Evolutionary conservation across 2,113 vertebrate species (phyloP).

Genomic region (Danionella cerebrum): DNA sequence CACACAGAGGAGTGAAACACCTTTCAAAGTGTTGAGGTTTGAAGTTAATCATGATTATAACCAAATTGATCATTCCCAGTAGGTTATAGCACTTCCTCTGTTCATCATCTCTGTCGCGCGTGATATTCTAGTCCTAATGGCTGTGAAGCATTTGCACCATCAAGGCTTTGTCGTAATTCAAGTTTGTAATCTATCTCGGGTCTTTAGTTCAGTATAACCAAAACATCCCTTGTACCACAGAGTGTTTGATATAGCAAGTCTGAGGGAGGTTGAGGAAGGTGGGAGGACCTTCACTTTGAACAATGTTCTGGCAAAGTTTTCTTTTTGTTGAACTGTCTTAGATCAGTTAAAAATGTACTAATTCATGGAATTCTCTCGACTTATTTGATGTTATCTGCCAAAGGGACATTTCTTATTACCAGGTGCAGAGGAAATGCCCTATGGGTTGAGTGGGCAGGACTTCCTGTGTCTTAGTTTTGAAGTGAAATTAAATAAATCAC

Average conservation of each 20-base stretch:
- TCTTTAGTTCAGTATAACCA: neutral
- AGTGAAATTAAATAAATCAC: conserved; percentile 23
- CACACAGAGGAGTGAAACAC: neutral
- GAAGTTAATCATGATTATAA: conserved; percentile 31
- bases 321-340: neutral
- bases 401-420: conserved; percentile 24
- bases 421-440: conserved; percentile 33
- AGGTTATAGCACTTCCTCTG: conserved; percentile 53
- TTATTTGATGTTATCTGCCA: conserved; percentile 20
- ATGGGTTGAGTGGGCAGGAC: conserved; percentile 29
- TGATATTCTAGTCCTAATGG: neutral
- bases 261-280: neutral
- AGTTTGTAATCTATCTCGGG: neutral
- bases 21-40: neutral
- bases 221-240: neutral
- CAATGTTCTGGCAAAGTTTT: neutral
- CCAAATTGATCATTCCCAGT: conserved; percentile 49
- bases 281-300: neutral
- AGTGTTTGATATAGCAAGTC: neutral
- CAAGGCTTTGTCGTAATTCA: neutral
- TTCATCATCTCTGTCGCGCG: neutral
- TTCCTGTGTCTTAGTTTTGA: conserved; percentile 19
- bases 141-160: neutral
- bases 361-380: neutral
- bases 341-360: neutral